Evolutionary conservation across 2,113 vertebrate genomes (phyloP).

Genomic region (Tiliqua scincoides): DNA sequence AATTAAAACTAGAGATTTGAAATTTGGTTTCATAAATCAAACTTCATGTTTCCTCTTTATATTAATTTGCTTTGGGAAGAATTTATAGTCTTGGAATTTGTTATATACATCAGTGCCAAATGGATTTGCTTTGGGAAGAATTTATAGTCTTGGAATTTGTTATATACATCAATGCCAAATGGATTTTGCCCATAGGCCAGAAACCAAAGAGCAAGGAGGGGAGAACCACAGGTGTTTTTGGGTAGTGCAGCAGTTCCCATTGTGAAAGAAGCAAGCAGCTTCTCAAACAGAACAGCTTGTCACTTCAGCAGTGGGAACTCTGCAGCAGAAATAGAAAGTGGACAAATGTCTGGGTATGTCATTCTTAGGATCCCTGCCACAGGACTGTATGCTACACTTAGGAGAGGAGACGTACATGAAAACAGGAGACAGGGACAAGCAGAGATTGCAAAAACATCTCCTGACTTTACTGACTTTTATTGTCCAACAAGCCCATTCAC

Average conservation of each 20-base stretch:
- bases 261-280: neutral
- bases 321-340: neutral
- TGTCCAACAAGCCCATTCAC: neutral
- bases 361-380: neutral
- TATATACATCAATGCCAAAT: neutral
- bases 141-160: neutral
- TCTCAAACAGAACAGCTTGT: neutral
- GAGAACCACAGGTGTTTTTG: neutral
- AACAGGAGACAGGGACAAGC: conserved; percentile 2
- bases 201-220: neutral
- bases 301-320: neutral
- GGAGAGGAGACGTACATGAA: neutral
- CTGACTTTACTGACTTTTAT: neutral
- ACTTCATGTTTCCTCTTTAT: neutral
- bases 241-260: neutral
- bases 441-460: neutral
- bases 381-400: neutral
- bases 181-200: neutral
- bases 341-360: neutral
- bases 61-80: neutral
- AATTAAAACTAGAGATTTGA: neutral
- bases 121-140: neutral
- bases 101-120: neutral
- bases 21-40: neutral
- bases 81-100: too few relatives aligned